Conservation (phyloP, 1,140 invertebrate genomes). For the Sycophila sp. region DNA sequence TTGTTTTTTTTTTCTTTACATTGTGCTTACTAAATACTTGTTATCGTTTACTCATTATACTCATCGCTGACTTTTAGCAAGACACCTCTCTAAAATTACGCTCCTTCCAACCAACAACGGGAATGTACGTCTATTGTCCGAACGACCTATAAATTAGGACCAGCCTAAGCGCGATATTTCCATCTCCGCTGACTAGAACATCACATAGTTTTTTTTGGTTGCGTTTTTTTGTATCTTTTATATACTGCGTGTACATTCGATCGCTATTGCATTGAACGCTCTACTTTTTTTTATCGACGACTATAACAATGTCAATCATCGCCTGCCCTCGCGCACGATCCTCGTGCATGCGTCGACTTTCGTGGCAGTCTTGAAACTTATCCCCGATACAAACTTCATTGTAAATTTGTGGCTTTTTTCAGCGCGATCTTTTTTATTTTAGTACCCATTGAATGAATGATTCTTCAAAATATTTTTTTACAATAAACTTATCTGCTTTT, state of each 20-base stretch:
- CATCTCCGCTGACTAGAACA: slow-evolving; percentile 40
- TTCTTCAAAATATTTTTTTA: too few relatives aligned
- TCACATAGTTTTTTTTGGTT: slow-evolving; percentile 37
- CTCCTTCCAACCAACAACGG: not conserved
- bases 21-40: slow-evolving; percentile 13
- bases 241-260: slow-evolving; percentile 33
- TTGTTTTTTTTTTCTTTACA: too few relatives aligned
- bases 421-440: too few relatives aligned
- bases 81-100: not conserved
- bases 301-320: slow-evolving; percentile 44
- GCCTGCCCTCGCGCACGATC: not conserved
- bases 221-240: not conserved
- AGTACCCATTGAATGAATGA: too few relatives aligned
- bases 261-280: slow-evolving; percentile 40
- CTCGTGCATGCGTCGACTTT: not conserved
- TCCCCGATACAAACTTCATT: slow-evolving; percentile 16
- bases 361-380: slow-evolving; percentile 29
- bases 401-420: slow-evolving; percentile 21
- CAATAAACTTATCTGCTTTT: too few relatives aligned
- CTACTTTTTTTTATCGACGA: slow-evolving; percentile 42
- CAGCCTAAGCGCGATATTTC: slow-evolving; percentile 50
- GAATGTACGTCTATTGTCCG: slow-evolving; percentile 31
- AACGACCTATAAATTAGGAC: slow-evolving; percentile 53
- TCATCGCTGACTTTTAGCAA: not conserved
- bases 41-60: slow-evolving; percentile 12